Evolutionary conservation across 2,113 vertebrate species (phyloP), one percentile per base, ranked within the genome.

Genomic region (Psilopsiagon aymara): DNA sequence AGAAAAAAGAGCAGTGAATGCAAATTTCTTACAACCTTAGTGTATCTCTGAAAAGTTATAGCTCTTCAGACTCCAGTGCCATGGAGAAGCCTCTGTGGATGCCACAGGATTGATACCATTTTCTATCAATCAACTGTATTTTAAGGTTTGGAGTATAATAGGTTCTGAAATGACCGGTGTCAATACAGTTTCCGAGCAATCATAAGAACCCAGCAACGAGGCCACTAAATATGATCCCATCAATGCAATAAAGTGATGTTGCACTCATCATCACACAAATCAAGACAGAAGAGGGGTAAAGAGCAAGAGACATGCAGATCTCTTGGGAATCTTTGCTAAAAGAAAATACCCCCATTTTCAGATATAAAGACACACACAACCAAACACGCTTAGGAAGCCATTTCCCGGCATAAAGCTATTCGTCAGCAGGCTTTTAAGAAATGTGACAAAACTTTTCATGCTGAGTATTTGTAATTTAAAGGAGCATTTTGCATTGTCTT

Each of bases 391-490:
- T 92, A 80, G 88, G 95, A 98, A 97, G 97, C 97, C 96, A 97
- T 98, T 98, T 97, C 94, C 96, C 95, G 88, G 97, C 90, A 94
- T 43, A 96, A 94, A 95, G 69, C 88, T 70, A 55, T 66, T 96
- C 28, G 83, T 93, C 96, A 98, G 95, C 91, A 95, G 90, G 82
- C 92, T 97, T 96, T 96, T 96, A 97, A 98, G 95, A 96, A 97
- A 87, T 52, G 84, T 76, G 92, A 90, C 87, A 88, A 71, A 97
- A 97, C 81, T 94, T 97, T 96, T 96, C 95, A 76, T 87, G 91
- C 91, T 91, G 77, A 95, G 53, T 97, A 97, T 98, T 98, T 98
- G 97, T 96, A 97, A 92, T 93, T 97, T 95, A 98, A 97, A 95
- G 92, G 94, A 71, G 91, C 94, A 90, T 97, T 97, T 98, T 97